phyloP scores from a whole-genome alignment of 2,797 vertebrate species.

The Setipinna tenuifilis region DNA sequence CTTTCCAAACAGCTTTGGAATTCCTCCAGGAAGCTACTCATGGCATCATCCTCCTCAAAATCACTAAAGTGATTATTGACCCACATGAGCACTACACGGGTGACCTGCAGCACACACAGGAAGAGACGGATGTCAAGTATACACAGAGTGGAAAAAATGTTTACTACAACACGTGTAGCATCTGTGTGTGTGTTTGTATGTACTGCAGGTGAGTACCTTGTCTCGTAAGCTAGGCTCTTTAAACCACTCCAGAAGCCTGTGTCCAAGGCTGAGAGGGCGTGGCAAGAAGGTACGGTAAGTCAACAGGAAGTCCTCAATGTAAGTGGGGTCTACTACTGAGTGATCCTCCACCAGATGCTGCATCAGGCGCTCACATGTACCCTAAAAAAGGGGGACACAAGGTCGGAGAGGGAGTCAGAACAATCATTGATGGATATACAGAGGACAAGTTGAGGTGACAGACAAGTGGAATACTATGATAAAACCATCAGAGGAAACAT shows the following conservation, averaged over 20 bases:
- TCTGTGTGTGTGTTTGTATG: not conserved
- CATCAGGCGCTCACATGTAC: constrained; percentile 93
- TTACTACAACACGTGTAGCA: too few species aligned
- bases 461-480: not conserved
- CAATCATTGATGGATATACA: not conserved
- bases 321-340: constrained; percentile 97
- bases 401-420: too few species aligned
- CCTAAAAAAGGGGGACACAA: constrained; percentile 70
- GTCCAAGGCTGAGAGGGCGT: constrained; percentile 97
- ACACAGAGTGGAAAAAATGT: not conserved
- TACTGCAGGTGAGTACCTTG: constrained; percentile 80
- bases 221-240: constrained; percentile 99
- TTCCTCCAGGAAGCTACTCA: constrained; percentile 87
- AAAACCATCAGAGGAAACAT: not conserved
- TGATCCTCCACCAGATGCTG: constrained; percentile 99
- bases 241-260: constrained; percentile 98
- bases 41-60: constrained; percentile 87
- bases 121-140: not conserved
- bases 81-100: constrained; percentile 87
- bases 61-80: constrained; percentile 92
- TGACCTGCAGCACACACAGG: constrained; percentile 71
- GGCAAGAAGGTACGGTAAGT: constrained; percentile 98
- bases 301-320: constrained; percentile 97
- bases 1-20: constrained; percentile 88
- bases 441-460: not conserved